phyloP scores from a whole-genome alignment of 1,140 invertebrate species.

The Drosophila erecta region DNA sequence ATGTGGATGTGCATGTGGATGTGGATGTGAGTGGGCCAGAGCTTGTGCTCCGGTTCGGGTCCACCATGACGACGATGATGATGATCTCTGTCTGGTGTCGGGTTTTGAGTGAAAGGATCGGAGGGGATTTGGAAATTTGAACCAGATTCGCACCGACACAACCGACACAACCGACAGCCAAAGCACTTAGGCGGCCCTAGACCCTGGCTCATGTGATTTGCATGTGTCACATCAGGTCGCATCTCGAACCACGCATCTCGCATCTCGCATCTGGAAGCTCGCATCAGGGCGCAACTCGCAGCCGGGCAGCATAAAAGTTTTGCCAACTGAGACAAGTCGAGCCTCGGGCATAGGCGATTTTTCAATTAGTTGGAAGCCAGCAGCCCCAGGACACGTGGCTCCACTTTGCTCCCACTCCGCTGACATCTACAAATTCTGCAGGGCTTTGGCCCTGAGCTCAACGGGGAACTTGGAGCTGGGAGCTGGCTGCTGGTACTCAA shows the following conservation, averaged over 20 bases:
- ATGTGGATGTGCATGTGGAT: not conserved
- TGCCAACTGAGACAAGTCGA: constrained; percentile 18
- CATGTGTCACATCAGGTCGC: constrained; percentile 72
- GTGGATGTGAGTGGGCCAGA: constrained; percentile 6
- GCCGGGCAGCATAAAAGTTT: constrained; percentile 15
- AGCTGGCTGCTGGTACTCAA: constrained; percentile 50
- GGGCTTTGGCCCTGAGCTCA: constrained; percentile 48
- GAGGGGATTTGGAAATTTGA: constrained; percentile 25
- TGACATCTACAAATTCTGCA: constrained; percentile 68
- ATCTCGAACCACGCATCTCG: constrained; percentile 28
- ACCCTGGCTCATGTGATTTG: constrained; percentile 60
- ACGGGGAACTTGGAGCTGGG: not conserved
- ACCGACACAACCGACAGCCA: constrained; percentile 11
- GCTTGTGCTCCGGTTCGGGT: not conserved
- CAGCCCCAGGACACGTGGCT: not conserved
- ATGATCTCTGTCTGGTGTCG: constrained; percentile 39
- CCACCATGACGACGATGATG: constrained; percentile 3
- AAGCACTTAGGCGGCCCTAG: constrained; percentile 39
- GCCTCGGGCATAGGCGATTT: constrained; percentile 72
- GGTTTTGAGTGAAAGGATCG: constrained; percentile 31
- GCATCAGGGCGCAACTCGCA: not conserved
- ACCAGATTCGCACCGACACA: not conserved
- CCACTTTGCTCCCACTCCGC: not conserved
- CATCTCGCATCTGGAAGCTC: constrained; percentile 1
- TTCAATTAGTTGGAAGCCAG: constrained; percentile 67